Evolutionary conservation across 2,113 vertebrate genomes (phyloP).

Genomic region (Piliocolobus tephrosceles): DNA sequence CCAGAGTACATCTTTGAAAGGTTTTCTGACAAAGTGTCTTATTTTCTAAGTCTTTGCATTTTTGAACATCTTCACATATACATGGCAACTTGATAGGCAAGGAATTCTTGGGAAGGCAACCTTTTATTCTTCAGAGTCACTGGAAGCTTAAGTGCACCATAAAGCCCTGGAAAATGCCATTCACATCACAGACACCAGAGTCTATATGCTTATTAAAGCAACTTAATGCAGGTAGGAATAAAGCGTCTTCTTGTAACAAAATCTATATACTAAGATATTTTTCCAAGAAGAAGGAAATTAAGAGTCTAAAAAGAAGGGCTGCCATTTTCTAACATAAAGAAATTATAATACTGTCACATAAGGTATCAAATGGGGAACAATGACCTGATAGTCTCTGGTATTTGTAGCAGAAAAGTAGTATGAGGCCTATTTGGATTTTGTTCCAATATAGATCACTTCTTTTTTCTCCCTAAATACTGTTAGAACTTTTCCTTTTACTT

Average conservation of each 20-base stretch:
- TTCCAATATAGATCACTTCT: background rate
- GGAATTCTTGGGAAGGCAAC: background rate
- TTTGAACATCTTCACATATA: background rate
- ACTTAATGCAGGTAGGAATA: background rate
- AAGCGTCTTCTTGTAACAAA: background rate
- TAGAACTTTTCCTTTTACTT: background rate
- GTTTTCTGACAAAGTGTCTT: background rate
- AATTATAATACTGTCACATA: background rate
- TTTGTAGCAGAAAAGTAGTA: background rate
- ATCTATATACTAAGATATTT: background rate
- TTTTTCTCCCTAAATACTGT: background rate
- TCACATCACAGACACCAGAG: background rate
- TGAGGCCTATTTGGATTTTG: background rate
- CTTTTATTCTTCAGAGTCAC: background rate
- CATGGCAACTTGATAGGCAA: background rate
- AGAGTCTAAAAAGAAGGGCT: background rate
- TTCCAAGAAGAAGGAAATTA: conserved; percentile 1
- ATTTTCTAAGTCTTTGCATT: background rate
- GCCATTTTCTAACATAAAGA: background rate
- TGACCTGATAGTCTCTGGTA: background rate
- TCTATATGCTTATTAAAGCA: conserved; percentile 32
- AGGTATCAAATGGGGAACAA: background rate
- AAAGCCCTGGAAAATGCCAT: background rate
- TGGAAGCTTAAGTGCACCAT: background rate
- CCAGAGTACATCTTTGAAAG: background rate